Conservation (phyloP, 2,888 invertebrate species). For the Cheilosia grossa region DNA sequence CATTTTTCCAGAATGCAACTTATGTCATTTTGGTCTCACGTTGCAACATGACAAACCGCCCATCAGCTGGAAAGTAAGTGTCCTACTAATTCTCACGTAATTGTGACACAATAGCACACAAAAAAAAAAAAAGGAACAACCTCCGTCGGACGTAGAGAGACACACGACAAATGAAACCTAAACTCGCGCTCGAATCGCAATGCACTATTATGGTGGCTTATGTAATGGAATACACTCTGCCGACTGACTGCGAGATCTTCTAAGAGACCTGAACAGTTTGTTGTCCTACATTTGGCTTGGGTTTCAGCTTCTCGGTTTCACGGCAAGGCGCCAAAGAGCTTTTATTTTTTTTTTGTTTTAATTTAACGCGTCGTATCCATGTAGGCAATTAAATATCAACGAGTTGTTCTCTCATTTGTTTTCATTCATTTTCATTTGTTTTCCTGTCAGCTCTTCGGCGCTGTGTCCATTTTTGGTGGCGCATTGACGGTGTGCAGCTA, state of each 20-base stretch:
- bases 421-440: conserved; percentile 1
- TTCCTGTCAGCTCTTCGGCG: conserved; percentile 24
- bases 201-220: conserved; percentile 48
- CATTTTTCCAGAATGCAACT: conserved; percentile 18
- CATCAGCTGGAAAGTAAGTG: conserved; percentile 2
- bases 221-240: conserved; percentile 37
- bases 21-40: conserved; percentile 51
- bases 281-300: conserved; percentile 57
- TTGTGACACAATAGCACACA: conserved; percentile 50
- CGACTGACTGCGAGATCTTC: conserved; percentile 27
- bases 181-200: conserved; percentile 55
- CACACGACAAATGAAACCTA: conserved; percentile 61
- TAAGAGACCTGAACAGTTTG: conserved; percentile 50
- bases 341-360: neutral
- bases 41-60: conserved; percentile 55
- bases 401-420: conserved; percentile 4
- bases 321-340: neutral
- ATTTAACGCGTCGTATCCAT: conserved; percentile 18
- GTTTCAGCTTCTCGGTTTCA: conserved; percentile 38
- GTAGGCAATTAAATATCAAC: conserved; percentile 56
- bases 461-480: neutral
- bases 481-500: conserved; percentile 19
- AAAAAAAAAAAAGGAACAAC: conserved; percentile 13
- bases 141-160: neutral
- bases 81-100: conserved; percentile 67